Evolutionary conservation across 2,797 vertebrate genomes (phyloP).

Genomic region (Antennarius maculatus): DNA sequence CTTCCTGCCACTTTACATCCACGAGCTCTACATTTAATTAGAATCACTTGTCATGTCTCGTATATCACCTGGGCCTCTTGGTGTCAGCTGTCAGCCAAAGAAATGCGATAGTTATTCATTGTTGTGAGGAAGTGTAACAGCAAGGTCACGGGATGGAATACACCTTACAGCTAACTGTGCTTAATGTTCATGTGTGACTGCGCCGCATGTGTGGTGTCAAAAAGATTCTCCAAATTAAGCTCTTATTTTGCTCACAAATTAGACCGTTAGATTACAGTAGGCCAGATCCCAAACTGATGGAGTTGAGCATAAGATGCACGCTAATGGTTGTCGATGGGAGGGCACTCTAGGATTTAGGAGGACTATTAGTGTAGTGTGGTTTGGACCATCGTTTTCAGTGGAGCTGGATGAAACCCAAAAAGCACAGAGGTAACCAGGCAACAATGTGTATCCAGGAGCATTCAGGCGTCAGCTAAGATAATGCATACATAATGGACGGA

Average conservation of each 20-base stretch:
- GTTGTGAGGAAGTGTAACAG: slow-evolving; percentile 79
- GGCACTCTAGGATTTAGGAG: slow-evolving; percentile 31
- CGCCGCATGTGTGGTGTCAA: slow-evolving; percentile 24
- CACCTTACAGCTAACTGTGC: slow-evolving; percentile 81
- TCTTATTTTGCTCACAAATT: slow-evolving; percentile 32
- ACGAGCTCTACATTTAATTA: slow-evolving; percentile 87
- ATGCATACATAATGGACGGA: slow-evolving; percentile 53
- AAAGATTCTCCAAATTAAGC: slow-evolving; percentile 26
- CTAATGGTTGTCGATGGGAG: slow-evolving; percentile 32
- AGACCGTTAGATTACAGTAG: slow-evolving; percentile 13
- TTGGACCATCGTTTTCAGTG: slow-evolving; percentile 38
- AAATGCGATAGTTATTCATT: slow-evolving; percentile 88
- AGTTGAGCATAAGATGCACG: slow-evolving; percentile 20
- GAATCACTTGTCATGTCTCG: slow-evolving; percentile 88
- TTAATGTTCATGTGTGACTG: slow-evolving; percentile 58
- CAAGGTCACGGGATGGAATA: slow-evolving; percentile 84
- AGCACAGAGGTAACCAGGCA: slow-evolving; percentile 34
- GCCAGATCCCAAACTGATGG: slow-evolving; percentile 12
- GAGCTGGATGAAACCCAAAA: slow-evolving; percentile 51
- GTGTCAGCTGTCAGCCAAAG: slow-evolving; percentile 87
- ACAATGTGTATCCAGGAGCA: slow-evolving; percentile 35
- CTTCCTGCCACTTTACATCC: slow-evolving; percentile 87
- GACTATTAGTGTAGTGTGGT: slow-evolving; percentile 38
- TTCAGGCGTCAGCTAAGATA: slow-evolving; percentile 36
- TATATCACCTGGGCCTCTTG: slow-evolving; percentile 85